phyloP scores from a whole-genome alignment of 2,113 vertebrate genomes.

The Phylloscopus whistleri region DNA sequence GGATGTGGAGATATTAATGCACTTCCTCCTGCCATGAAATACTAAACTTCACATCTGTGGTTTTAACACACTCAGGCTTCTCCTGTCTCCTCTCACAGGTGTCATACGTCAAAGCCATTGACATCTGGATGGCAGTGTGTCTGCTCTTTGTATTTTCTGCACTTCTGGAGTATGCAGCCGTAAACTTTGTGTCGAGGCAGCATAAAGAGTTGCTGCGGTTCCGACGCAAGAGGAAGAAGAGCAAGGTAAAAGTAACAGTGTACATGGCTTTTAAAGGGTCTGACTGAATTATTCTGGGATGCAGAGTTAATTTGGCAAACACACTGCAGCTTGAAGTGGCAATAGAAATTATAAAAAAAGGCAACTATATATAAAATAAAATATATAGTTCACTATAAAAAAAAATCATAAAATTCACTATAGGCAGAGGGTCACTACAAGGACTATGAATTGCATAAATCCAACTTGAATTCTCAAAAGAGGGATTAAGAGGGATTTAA shows the following conservation, averaged over 20 bases:
- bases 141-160: slow-evolving; percentile 98
- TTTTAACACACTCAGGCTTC: background rate
- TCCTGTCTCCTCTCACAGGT: slow-evolving; percentile 73
- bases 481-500: slow-evolving; percentile 49
- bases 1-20: background rate
- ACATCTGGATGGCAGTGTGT: slow-evolving; percentile 99
- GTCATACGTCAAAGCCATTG: slow-evolving; percentile 97
- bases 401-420: background rate
- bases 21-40: background rate
- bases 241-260: slow-evolving; percentile 76
- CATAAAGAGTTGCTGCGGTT: slow-evolving; percentile 94
- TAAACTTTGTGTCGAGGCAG: slow-evolving; percentile 97
- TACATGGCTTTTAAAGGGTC: background rate
- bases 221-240: slow-evolving; percentile 83
- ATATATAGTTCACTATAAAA: too few relatives aligned
- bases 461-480: background rate
- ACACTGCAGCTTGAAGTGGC: background rate
- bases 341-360: background rate
- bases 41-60: background rate
- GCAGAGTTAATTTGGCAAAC: background rate
- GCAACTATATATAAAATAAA: background rate
- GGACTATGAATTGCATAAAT: slow-evolving; percentile 18
- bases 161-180: slow-evolving; percentile 93
- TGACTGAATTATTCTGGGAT: background rate
- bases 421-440: slow-evolving; percentile 9